Evolutionary conservation across 2,113 vertebrate genomes (phyloP).

Genomic region (Chlamydotis undulata): DNA sequence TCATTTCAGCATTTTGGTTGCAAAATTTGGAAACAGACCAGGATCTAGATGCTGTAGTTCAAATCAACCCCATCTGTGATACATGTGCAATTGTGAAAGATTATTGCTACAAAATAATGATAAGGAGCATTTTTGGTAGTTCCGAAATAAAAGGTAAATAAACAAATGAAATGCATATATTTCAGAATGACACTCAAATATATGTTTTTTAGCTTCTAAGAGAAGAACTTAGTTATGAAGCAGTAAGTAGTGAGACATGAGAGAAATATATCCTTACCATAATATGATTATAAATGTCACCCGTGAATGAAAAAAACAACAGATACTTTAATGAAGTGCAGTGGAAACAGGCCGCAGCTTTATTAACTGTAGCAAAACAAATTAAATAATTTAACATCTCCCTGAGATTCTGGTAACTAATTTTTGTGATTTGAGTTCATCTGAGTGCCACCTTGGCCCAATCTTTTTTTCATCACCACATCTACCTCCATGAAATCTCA

Average conservation of each 20-base stretch:
- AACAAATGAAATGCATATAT: background rate
- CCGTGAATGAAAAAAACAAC: background rate
- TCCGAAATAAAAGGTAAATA: background rate
- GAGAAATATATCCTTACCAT: background rate
- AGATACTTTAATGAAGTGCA: background rate
- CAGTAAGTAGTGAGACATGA: background rate
- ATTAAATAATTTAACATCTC: background rate
- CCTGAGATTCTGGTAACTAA: background rate
- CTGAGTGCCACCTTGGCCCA: background rate
- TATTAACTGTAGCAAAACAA: conserved; percentile 27
- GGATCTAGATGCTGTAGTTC: background rate
- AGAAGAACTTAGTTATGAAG: background rate
- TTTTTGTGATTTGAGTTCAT: background rate
- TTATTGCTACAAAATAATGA: background rate
- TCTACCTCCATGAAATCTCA: background rate
- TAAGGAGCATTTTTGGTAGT: background rate
- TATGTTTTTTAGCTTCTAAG: background rate
- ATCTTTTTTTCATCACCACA: background rate
- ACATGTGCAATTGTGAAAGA: background rate
- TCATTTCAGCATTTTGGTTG: background rate
- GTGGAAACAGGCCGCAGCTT: background rate
- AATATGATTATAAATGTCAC: background rate
- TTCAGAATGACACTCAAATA: background rate
- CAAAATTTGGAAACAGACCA: background rate
- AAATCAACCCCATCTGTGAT: background rate